Evolutionary conservation across 2,888 invertebrate species (phyloP).

Genomic region (Cryptus armator): DNA sequence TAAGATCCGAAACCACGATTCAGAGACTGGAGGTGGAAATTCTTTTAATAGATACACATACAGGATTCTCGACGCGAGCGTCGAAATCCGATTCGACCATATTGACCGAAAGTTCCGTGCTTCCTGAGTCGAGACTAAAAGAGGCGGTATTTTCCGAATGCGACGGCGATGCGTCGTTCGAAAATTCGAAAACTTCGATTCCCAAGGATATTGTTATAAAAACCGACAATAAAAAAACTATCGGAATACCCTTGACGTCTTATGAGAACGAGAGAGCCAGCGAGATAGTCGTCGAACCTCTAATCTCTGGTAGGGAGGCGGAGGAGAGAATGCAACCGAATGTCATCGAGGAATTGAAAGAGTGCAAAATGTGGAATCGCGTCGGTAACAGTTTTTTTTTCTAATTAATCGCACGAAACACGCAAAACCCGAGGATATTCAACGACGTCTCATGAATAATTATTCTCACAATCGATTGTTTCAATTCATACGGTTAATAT

Average conservation of each 20-base stretch:
- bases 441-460: background rate
- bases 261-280: slow-evolving; percentile 45
- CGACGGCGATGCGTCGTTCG: slow-evolving; percentile 46
- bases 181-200: background rate
- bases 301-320: no score
- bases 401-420: background rate
- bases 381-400: background rate
- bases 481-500: background rate
- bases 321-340: background rate
- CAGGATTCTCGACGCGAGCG: no score
- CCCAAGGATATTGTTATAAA: slow-evolving; percentile 43
- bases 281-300: slow-evolving; percentile 59
- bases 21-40: slow-evolving; percentile 21
- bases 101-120: background rate
- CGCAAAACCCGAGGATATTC: background rate
- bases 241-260: slow-evolving; percentile 35
- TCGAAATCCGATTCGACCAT: background rate
- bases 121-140: slow-evolving; percentile 44
- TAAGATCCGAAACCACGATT: slow-evolving; percentile 29
- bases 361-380: background rate
- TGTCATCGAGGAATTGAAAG: background rate
- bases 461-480: background rate
- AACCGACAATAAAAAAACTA: slow-evolving; percentile 47
- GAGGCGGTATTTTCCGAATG: slow-evolving; percentile 60
- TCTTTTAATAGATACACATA: no score